A percentile compares a stretch with the other conserved stretches of the same genome.
Evolutionary conservation across 2,888 invertebrate genomes (phyloP).

Genomic region (Netelia fuscicornis): DNA sequence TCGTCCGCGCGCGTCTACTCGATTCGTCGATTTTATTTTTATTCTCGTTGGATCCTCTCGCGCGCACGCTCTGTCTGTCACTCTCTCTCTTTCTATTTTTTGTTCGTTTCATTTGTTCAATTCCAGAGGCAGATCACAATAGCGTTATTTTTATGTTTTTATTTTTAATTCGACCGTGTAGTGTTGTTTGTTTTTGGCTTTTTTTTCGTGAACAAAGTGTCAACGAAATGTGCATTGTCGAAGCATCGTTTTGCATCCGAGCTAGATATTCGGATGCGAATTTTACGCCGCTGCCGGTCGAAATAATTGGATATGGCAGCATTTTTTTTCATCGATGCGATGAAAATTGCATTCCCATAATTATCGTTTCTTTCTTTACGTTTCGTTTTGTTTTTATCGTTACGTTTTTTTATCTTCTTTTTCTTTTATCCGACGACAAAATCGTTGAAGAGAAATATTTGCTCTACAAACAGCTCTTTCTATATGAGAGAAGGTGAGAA

Average conservation of each 20-base stretch:
- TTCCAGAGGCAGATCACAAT: slow-evolving; percentile 43
- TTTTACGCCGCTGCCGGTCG: not conserved
- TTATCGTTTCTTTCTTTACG: not conserved
- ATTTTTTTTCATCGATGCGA: slow-evolving; percentile 5
- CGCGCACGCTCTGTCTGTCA: not conserved
- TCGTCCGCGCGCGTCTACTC: slow-evolving; percentile 21
- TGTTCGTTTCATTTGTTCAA: slow-evolving; percentile 53
- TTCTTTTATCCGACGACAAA: slow-evolving; percentile 1
- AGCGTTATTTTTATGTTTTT: slow-evolving; percentile 37
- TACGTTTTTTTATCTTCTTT: not conserved
- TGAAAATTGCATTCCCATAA: not conserved
- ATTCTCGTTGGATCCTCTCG: slow-evolving; percentile 6
- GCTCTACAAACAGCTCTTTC: not conserved
- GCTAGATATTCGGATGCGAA: slow-evolving; percentile 1
- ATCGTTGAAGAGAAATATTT: not conserved
- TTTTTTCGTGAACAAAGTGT: slow-evolving; percentile 36
- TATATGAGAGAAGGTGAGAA: not conserved
- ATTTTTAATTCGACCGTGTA: slow-evolving; percentile 19
- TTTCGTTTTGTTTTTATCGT: not conserved
- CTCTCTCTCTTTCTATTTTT: slow-evolving; percentile 29
- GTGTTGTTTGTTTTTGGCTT: slow-evolving; percentile 12
- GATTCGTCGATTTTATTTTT: slow-evolving; percentile 53
- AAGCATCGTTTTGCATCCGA: slow-evolving; percentile 30
- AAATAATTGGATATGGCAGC: not conserved
- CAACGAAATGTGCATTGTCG: slow-evolving; percentile 44